Base-by-base conservation (phyloP, 2,888 invertebrate species). In the Drosophila macrospina region DNA sequence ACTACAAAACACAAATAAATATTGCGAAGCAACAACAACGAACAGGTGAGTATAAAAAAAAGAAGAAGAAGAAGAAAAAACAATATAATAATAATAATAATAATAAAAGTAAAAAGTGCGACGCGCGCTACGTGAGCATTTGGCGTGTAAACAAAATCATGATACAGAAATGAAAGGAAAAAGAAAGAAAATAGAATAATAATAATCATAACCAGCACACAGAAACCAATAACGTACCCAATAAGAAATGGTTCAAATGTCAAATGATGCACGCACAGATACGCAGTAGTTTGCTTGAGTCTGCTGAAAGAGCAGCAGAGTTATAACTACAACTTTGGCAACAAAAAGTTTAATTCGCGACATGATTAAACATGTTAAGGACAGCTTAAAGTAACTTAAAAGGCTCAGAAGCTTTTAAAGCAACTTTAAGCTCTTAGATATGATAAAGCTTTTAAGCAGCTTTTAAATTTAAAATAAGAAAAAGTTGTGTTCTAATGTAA, bases 91-190 rank as follows among this genome's bases (percentile, higher is more conserved):
- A n/a, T n/a, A n/a, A n/a, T n/a, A n/a, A 62, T 37, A 62, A 67
- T 32, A 55, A 69, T 42, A 86, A 88, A 77, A 69, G 69, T 84
- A 84, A 83, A 88, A 86, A 87, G 85, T 74, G 85, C 68, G 75
- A 74, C 64, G 82, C 55, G 67, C 51, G 69, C 64, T 88, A 84
- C 83, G 83, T 83, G 83, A 74, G 83, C 85, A 84, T 88, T 84
- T 87, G 89, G 69, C 79, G 81, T 87, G 88, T 84, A 84, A 84
- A 84, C 85, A 84, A 85, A 87, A 84, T 87, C 88, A 83, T 86
- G 88, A 80, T 76, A 79, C 60, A 66, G 54, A 51, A n/a, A n/a
- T n/a, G n/a, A n/a, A n/a, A 20, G 66, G 28, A 34, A 16, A 28
- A 34, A 16, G 34, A 28, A 36, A 36, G 32, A 41, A 16, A 47